Evolutionary conservation across 1,140 invertebrate species (phyloP).

Genomic region (Drosophila nasuta): DNA sequence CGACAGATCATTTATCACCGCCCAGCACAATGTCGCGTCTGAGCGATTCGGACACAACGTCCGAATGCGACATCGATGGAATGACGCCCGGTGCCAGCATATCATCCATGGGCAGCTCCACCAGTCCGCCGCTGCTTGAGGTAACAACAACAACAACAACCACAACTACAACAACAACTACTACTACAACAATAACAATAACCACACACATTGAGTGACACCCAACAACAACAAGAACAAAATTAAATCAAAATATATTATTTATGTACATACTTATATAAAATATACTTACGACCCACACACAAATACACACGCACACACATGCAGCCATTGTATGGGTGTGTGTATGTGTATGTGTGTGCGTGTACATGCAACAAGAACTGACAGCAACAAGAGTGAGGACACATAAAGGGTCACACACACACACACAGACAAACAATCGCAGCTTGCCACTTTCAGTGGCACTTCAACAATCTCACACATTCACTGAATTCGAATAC

Average conservation of each 20-base stretch:
- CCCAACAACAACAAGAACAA: conserved; percentile 21
- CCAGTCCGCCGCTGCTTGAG: conserved; percentile 89
- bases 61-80: conserved; percentile 94
- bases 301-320: conserved; percentile 11
- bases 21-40: conserved; percentile 94
- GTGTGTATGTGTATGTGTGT: conserved; percentile 5
- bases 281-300: conserved; percentile 34
- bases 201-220: conserved; percentile 42
- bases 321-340: neutral
- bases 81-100: conserved; percentile 90
- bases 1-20: conserved; percentile 95
- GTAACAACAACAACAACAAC: conserved; percentile 77
- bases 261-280: conserved; percentile 61
- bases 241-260: conserved; percentile 54
- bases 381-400: conserved; percentile 50
- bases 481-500: conserved; percentile 8
- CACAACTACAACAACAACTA: conserved; percentile 22
- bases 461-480: conserved; percentile 36
- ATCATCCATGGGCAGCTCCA: conserved; percentile 94
- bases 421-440: conserved; percentile 43
- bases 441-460: conserved; percentile 53
- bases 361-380: conserved; percentile 35
- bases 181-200: conserved; percentile 41
- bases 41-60: conserved; percentile 95
- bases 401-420: conserved; percentile 34